Conservation (phyloP, 2,113 vertebrate genomes). For the Zosterops japonicus region DNA sequence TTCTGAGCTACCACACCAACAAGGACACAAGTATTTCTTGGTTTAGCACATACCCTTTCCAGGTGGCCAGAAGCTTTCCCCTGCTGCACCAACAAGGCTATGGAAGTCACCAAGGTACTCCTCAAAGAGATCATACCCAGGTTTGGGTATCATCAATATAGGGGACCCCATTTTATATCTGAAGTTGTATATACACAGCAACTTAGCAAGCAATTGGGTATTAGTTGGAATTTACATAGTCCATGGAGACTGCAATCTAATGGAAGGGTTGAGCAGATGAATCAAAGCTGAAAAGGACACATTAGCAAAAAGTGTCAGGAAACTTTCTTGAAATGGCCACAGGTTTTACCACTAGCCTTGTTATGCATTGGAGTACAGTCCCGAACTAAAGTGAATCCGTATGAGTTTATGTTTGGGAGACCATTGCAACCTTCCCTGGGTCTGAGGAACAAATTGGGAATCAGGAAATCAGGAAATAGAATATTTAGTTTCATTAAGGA, state of each 20-base stretch:
- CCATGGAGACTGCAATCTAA: background rate
- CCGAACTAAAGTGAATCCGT: accelerated
- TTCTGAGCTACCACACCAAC: background rate
- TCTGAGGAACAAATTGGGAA: accelerated
- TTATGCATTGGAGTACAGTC: accelerated
- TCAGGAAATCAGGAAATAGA: background rate
- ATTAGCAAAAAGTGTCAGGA: background rate
- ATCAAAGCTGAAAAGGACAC: background rate
- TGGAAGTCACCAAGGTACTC: background rate
- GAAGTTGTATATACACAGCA: too few relatives aligned
- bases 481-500: background rate
- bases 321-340: background rate
- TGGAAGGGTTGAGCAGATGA: background rate
- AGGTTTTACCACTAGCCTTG: background rate
- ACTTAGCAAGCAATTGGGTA: background rate
- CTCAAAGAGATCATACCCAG: background rate
- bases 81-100: background rate
- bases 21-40: background rate
- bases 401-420: background rate
- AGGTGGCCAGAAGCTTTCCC: background rate
- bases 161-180: background rate
- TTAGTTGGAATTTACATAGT: too few relatives aligned
- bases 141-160: background rate
- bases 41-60: background rate
- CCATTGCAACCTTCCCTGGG: background rate